Conservation (phyloP, 2,113 vertebrate species). For the Suricata suricatta region DNA sequence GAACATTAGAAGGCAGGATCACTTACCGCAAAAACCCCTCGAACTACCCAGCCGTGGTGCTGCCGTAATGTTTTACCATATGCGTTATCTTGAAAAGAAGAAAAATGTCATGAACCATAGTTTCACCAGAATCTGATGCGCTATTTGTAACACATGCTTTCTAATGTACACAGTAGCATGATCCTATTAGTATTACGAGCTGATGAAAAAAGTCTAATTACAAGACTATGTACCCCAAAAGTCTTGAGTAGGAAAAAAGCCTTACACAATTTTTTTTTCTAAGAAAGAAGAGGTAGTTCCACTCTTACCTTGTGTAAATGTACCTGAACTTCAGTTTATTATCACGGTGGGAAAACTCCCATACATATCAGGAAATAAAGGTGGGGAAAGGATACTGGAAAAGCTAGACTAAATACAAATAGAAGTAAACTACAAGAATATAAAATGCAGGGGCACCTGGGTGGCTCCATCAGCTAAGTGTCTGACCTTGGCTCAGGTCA, state of each 20-base stretch:
- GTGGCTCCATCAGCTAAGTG: too few relatives aligned
- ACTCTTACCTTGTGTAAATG: not conserved
- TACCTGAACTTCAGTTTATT: constrained; percentile 24
- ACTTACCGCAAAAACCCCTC: constrained; percentile 97
- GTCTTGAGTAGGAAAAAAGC: not conserved
- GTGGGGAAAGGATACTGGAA: not conserved
- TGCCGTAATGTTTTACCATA: constrained; percentile 96
- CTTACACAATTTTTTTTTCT: not conserved
- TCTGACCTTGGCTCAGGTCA: too few relatives aligned
- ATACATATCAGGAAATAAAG: not conserved
- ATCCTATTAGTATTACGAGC: not conserved
- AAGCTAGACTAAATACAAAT: not conserved
- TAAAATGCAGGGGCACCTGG: not conserved
- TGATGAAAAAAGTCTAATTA: not conserved
- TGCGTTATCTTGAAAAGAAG: constrained; percentile 89
- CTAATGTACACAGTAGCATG: not conserved
- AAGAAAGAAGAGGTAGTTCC: not conserved
- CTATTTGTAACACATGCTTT: not conserved
- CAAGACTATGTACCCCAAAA: not conserved
- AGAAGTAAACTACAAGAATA: not conserved
- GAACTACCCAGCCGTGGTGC: constrained; percentile 98
- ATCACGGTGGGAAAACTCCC: not conserved
- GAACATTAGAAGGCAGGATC: not conserved
- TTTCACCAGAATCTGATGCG: not conserved
- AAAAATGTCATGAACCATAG: constrained; percentile 6